Conservation (phyloP, 2,797 vertebrate species). For the Trachops cirrhosus region DNA sequence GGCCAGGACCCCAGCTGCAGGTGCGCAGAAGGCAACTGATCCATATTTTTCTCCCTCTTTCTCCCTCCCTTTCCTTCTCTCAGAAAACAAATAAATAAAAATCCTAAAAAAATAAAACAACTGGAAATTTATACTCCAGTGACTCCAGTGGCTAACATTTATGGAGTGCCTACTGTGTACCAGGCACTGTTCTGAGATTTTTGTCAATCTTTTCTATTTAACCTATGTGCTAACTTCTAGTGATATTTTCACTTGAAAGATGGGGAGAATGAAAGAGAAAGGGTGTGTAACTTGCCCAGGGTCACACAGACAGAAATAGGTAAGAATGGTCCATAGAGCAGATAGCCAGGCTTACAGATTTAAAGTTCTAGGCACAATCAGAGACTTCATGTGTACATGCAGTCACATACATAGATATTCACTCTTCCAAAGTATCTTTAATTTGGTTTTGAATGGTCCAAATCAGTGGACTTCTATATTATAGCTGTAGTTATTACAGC, state of each 20-base stretch:
- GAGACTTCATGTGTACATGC: neutral
- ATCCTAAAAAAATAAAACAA: neutral
- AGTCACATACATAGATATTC: neutral
- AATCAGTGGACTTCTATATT: conserved; percentile 42
- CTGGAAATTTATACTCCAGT: neutral
- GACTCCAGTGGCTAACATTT: neutral
- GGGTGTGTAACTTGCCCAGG: neutral
- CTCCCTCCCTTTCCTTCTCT: neutral
- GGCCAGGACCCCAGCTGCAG: neutral
- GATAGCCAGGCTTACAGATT: neutral
- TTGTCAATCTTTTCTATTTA: neutral
- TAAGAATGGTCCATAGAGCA: neutral
- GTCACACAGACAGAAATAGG: neutral
- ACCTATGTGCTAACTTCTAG: neutral
- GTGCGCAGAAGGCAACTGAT: neutral
- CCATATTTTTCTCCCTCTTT: neutral
- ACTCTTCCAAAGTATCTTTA: neutral
- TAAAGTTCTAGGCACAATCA: neutral
- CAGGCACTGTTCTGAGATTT: neutral
- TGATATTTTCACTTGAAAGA: conserved; percentile 20
- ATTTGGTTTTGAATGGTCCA: conserved; percentile 43
- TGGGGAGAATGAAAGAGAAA: neutral
- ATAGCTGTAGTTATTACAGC: conserved; percentile 33
- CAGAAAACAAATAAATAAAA: neutral
- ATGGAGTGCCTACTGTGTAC: neutral